Base-by-base conservation (phyloP, 35 echinoderm and acorn worm species). In the Ophiothrix spiculata region DNA sequence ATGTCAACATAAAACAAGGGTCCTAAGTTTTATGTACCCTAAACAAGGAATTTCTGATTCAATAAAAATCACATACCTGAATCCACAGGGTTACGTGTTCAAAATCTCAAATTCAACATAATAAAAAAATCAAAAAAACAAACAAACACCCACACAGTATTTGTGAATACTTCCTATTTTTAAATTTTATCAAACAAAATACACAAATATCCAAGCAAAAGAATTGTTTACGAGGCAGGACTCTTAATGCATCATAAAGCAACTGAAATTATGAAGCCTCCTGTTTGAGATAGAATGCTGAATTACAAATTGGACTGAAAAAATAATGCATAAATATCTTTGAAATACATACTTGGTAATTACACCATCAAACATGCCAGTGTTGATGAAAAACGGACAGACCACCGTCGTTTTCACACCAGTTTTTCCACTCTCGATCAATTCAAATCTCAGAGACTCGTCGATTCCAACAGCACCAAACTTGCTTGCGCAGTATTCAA, bases 401-500 rank as follows among this genome's bases (percentile, higher is more conserved):
- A 99, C 85, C 33, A 94, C 64, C 31, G 92, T 94, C 42, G 83
- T 91, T 39, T 94, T 85, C 1, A 99, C 80, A 13, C 87, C 87
- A 17, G 80, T 74, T 8, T 86, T 89, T 17, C 82, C 86, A 36
- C 75, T 38, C 56, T 77, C 69, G 0, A 36, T 78, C 31, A 94
- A 19, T 73, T 99, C 96, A 36, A 86, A 76, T 25, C 78, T 39
- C 6, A 94, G 79, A 6, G 89, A 39, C 14, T 94, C 86, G 37
- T 94, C 89, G 3, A 94, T 83, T 10, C 85, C 96, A 32, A 87
- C 82, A 4, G 91, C 92, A 6, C 85, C 96, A 56, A 80, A 91
- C 78, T 99, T 99, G 49, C 92, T 94, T 63, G 92, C 92, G 36
- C 89, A 94, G 35, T 99, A 99, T 25, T 99, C 96, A n/a, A 80